Base-by-base conservation (phyloP, 2,113 vertebrate genomes). In the Hypocryptadius cinnamomeus region DNA sequence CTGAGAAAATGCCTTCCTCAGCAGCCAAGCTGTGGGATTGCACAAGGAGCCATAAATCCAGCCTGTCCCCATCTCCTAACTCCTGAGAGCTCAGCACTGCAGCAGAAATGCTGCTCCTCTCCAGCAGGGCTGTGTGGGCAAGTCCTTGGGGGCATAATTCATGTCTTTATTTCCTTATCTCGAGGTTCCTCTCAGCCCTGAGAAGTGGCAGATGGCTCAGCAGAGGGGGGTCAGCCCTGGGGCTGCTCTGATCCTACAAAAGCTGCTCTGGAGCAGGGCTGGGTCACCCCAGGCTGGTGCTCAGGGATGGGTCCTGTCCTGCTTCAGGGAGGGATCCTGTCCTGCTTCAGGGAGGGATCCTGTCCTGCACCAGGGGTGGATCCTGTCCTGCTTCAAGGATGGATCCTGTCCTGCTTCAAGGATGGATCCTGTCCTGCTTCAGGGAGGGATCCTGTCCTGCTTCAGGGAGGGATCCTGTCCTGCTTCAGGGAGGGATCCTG, bases 41-140 rank as follows among this genome's bases (percentile, higher is more conserved):
- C 94, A 85, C 90, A 87, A 68, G 90, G 79, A 92, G 45, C 73
- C 79, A n/a, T 64, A 87, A 95, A 89, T 89, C 85, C 60, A 4
- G 17, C 3, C 0, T 84, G 78, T 91, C 87, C 81, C 72, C 40
- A 44, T 47, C 54, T 81, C 85, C 81, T 68, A 53, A 10, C n/a
- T 79, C 83, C 79, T 10, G 87, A 69, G 92, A 23, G 64, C 69
- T 84, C 64, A 13, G 37, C 64, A 3, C 31, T 83, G 68, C 59
- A 48, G 65, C 70, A 61, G 59, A 40, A 89, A 70, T 35, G 54
- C 83, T 42, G 5, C 30, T 50, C 19, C 74, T 59, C 44, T 40
- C 89, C 86, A 61, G 54, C 65, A n/a, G 23, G 0, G 5, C 82
- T 78, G 77, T 13, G 79, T 70, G 68, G 82, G 51, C 78, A 53